These are phyloP conservation scores for Drosophila robusta DNA, from an alignment of 2,888 invertebrate species.

Conservation along the genomic window DNA sequence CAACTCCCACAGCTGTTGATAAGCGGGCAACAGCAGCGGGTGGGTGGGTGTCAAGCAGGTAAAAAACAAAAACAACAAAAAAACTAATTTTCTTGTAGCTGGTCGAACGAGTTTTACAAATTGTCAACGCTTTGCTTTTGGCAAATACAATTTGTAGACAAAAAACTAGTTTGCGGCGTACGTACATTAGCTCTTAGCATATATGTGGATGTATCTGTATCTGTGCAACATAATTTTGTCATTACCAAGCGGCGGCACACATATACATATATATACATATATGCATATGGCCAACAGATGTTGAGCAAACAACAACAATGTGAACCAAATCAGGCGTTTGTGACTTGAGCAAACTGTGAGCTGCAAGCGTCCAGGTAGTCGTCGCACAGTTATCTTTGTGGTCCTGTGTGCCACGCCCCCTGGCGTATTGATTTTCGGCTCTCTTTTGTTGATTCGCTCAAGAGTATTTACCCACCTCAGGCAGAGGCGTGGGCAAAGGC, in stretches of 20 bases:
- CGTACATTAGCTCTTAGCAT: slow-evolving; percentile 40
- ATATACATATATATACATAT: slow-evolving; percentile 8
- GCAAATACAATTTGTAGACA: slow-evolving; percentile 67
- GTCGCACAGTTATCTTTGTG: slow-evolving; percentile 11
- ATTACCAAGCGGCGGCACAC: slow-evolving; percentile 55
- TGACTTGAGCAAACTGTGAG: slow-evolving; percentile 13
- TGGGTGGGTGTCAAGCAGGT: slow-evolving; percentile 33
- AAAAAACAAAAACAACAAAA: slow-evolving; percentile 14
- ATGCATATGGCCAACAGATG: slow-evolving; percentile 77
- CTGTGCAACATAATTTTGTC: slow-evolving; percentile 78
- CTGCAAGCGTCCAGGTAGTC: slow-evolving; percentile 44
- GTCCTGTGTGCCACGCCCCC: slow-evolving; percentile 40
- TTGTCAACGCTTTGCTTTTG: slow-evolving; percentile 76
- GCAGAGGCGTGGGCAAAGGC: neutral
- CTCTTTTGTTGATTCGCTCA: slow-evolving; percentile 13
- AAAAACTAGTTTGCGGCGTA: slow-evolving; percentile 59
- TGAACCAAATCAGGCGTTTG: slow-evolving; percentile 20
- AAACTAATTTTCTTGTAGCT: slow-evolving; percentile 50
- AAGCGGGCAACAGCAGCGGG: slow-evolving; percentile 28
- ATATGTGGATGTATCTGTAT: slow-evolving; percentile 43
- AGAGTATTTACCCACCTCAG: slow-evolving; percentile 19
- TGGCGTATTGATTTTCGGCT: slow-evolving; percentile 35
- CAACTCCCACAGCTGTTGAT: slow-evolving; percentile 41
- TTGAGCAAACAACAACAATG: slow-evolving; percentile 58
- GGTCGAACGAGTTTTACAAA: slow-evolving; percentile 75